These are phyloP conservation scores for Apamea monoglypha DNA, from an alignment of 2,888 invertebrate species.

Conservation along the genomic window DNA sequence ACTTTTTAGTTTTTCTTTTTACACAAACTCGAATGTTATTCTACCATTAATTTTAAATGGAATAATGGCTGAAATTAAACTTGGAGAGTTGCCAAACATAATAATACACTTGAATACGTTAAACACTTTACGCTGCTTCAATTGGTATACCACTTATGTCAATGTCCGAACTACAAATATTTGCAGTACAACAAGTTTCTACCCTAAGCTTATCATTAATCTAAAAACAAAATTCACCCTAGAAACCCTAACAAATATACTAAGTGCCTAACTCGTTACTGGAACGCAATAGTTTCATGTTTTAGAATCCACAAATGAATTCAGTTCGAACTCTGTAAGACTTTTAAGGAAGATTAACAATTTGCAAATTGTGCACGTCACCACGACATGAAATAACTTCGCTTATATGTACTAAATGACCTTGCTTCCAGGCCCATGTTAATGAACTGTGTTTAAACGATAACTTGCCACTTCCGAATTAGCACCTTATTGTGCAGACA, in stretches of 20 bases:
- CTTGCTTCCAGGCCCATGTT: conserved; percentile 76
- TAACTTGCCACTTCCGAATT: conserved; percentile 75
- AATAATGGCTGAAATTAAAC: conserved; percentile 57
- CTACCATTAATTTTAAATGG: conserved; percentile 51
- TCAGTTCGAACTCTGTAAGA: conserved; percentile 2
- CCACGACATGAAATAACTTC: conserved; percentile 48
- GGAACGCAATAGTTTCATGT: conserved; percentile 3
- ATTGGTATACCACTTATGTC: conserved; percentile 50
- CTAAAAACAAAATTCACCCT: conserved; percentile 2
- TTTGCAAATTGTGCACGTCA: conserved; percentile 62
- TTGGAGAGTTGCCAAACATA: conserved; percentile 60
- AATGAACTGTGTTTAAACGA: conserved; percentile 75
- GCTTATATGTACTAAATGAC: conserved; percentile 66
- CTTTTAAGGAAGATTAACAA: conserved; percentile 53
- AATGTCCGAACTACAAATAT: conserved; percentile 42
- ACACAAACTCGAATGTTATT: conserved; percentile 42
- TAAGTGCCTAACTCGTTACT: neutral
- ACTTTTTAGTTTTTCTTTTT: conserved; percentile 8
- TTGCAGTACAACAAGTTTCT: conserved; percentile 29
- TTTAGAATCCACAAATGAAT: conserved; percentile 21
- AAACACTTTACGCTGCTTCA: conserved; percentile 55
- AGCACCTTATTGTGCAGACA: conserved; percentile 73
- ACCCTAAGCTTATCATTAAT: conserved; percentile 9
- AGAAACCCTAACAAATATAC: neutral
- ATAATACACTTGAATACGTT: conserved; percentile 61